phyloP scores from a whole-genome alignment of 2,888 invertebrate species.

The Crepidodera aurea region DNA sequence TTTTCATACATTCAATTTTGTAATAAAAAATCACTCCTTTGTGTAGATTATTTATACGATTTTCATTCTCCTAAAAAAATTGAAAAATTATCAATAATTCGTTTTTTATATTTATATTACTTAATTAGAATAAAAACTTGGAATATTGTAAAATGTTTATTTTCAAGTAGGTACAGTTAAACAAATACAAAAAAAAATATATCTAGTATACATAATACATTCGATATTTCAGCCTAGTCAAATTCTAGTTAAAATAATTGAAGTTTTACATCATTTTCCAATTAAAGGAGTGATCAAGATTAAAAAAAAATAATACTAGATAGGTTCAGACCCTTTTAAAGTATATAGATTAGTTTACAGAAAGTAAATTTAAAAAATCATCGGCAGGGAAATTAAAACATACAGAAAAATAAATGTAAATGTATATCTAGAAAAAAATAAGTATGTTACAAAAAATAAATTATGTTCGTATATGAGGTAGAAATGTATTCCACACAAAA shows the following conservation, averaged over 20 bases:
- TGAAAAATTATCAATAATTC: too few species aligned
- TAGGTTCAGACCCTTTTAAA: neutral
- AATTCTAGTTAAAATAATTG: neutral
- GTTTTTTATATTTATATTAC: too few species aligned
- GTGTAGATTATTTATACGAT: too few species aligned
- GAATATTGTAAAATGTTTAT: constrained; percentile 32
- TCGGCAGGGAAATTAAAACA: constrained; percentile 26
- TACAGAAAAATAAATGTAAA: constrained; percentile 25
- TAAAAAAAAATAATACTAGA: neutral
- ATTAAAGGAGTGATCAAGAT: neutral
- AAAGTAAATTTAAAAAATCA: constrained; percentile 2
- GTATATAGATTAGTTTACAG: neutral
- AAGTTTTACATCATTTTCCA: neutral
- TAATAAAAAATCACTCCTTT: too few species aligned
- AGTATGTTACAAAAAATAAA: constrained; percentile 5
- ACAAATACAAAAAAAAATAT: constrained; percentile 41
- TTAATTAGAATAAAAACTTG: neutral
- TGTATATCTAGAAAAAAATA: constrained; percentile 23
- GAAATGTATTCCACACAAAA: constrained; percentile 10
- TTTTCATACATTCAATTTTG: too few species aligned
- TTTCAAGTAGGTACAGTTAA: constrained; percentile 28
- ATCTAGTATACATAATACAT: constrained; percentile 33
- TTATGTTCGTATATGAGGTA: constrained; percentile 20
- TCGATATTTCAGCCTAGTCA: constrained; percentile 13
- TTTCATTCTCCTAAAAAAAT: too few species aligned